phyloP scores from a whole-genome alignment of 2,797 vertebrate genomes.

The Columba guinea region DNA sequence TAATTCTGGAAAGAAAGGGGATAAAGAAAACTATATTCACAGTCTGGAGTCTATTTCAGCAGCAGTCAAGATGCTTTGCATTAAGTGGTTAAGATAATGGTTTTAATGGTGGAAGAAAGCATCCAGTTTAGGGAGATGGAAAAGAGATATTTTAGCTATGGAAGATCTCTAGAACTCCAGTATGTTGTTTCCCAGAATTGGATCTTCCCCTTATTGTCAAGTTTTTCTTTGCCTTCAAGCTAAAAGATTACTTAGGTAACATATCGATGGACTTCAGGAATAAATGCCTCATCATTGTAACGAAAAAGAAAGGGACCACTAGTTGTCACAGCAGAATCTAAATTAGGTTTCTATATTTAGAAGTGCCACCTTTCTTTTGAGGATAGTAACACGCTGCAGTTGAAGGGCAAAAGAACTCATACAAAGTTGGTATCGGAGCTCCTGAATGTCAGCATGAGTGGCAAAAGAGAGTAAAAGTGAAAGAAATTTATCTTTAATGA shows the following conservation, averaged over 20 bases:
- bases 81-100: neutral
- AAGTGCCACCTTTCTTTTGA: constrained; percentile 40
- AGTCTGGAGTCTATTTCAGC: neutral
- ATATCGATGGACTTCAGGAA: neutral
- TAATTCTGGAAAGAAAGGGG: neutral
- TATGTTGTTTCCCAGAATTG: neutral
- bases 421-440: neutral
- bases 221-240: neutral
- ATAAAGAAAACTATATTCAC: neutral
- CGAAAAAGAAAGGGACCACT: constrained; percentile 13
- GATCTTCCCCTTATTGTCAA: neutral
- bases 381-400: neutral
- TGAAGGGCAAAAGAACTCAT: constrained; percentile 29
- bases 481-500: neutral
- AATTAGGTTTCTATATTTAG: constrained; percentile 52
- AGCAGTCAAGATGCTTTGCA: neutral
- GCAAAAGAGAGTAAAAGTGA: neutral
- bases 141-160: neutral
- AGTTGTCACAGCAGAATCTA: constrained; percentile 15
- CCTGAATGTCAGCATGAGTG: neutral
- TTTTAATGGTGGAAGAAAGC: neutral
- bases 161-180: neutral
- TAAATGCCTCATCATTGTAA: neutral
- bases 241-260: neutral
- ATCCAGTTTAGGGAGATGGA: neutral